Evolutionary conservation across 2,797 vertebrate genomes (phyloP).

Genomic region (Oreochromis mossambicus): DNA sequence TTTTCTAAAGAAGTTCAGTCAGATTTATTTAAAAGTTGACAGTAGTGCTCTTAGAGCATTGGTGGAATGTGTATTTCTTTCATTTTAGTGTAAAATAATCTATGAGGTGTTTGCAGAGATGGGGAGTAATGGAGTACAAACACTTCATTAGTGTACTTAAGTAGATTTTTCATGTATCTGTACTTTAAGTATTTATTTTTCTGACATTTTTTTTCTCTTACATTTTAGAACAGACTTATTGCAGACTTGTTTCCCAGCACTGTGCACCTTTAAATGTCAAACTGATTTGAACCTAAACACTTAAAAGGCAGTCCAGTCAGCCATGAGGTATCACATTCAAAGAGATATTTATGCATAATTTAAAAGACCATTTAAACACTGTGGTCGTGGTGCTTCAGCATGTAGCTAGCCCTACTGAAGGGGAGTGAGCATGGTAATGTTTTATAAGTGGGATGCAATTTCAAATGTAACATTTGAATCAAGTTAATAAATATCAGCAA

Average conservation of each 20-base stretch:
- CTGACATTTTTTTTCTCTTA: not conserved
- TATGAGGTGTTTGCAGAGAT: not conserved
- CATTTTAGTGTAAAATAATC: not conserved
- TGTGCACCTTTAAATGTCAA: not conserved
- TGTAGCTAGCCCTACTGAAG: not conserved
- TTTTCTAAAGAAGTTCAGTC: not conserved
- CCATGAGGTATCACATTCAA: not conserved
- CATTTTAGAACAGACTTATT: not conserved
- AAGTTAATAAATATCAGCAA: not conserved
- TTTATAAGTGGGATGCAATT: not conserved
- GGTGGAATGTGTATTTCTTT: not conserved
- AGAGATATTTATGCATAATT: not conserved
- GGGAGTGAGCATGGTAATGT: not conserved
- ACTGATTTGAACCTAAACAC: not conserved
- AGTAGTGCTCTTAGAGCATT: not conserved
- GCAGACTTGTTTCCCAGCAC: not conserved
- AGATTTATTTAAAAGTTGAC: not conserved
- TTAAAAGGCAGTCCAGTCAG: not conserved
- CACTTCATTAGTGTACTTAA: not conserved
- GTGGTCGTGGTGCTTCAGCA: not conserved
- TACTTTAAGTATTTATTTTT: not conserved
- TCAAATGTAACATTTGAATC: not conserved
- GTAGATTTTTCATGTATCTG: not conserved
- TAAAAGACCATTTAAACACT: not conserved
- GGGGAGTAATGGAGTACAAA: not conserved